These are phyloP conservation scores for Characodon lateralis DNA, from an alignment of 2,797 vertebrate genomes.

Conservation along the genomic window DNA sequence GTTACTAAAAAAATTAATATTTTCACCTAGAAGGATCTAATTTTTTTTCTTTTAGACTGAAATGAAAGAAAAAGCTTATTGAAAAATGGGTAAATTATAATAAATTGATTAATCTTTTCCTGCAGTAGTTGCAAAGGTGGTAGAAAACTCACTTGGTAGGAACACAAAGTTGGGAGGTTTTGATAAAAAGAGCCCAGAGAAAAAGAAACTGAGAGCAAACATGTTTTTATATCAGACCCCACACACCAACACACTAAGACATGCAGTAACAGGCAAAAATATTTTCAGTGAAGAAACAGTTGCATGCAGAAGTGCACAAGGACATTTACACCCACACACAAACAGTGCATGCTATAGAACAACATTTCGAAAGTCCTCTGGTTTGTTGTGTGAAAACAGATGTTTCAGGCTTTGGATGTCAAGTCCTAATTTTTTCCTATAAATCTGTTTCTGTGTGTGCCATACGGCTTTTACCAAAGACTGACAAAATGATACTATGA, in stretches of 20 bases:
- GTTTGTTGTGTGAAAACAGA: neutral
- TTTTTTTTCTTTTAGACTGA: neutral
- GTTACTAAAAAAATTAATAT: neutral
- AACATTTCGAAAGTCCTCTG: neutral
- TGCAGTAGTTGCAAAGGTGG: neutral
- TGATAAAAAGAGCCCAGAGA: constrained; percentile 7
- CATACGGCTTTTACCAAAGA: neutral
- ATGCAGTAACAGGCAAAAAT: neutral
- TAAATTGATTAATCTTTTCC: constrained; percentile 6
- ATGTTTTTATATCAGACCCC: constrained; percentile 26
- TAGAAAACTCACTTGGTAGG: constrained; percentile 10
- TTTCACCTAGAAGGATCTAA: neutral
- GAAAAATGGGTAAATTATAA: neutral
- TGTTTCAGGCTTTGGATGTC: neutral
- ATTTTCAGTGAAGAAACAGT: neutral
- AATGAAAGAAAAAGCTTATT: neutral
- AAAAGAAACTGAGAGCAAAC: neutral
- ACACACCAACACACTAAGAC: constrained; percentile 1
- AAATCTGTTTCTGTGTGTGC: neutral
- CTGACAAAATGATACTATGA: neutral
- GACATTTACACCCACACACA: neutral
- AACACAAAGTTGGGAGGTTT: constrained; percentile 8
- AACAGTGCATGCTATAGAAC: neutral
- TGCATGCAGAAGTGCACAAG: neutral
- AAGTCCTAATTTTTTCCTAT: neutral